Evolutionary conservation across 2,797 vertebrate genomes (phyloP), one percentile per base, ranked within the genome.

Genomic region (Acipenser transmontanus): DNA sequence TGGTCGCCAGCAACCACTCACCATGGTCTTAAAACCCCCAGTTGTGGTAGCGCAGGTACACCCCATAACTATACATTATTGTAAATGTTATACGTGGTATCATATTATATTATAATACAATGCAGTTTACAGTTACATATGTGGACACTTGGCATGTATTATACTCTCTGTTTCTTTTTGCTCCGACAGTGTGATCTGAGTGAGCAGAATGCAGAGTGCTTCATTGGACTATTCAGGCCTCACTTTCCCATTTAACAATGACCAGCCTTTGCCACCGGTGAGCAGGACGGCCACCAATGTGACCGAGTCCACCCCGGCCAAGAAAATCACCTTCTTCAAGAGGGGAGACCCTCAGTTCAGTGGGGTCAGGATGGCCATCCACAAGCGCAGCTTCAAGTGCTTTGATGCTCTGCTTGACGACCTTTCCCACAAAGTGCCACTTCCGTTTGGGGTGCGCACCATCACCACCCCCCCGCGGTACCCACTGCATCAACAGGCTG

Each of bases 281-380:
- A 75, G 72, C 14, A 87, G 74, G 68, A 68, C 68, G 48, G 76
- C 72, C 59, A 64, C 71, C 0, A 64, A 74, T 50, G 78, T 95
- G 85, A 89, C 83, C 48, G 80, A 79, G 48, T 80, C 91, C 61
- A 65, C 77, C 0, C 90, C 95, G 0, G 93, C 93, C 72, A 99
- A 98, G 77, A 91, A 92, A 82, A 95, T 99, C 85, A 98, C 94
- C 49, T 99, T 99, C 82, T 95, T 91, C 79, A 97, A 91, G 82
- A 94, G 92, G 2, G 95, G 97, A 7, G 95, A 98, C 75, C 83
- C 85, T 68, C 91, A 79, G 80, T 97, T 97, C 52, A 86, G 89
- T 0, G 95, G 96, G 0, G 70, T 82, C 51, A 92, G 81, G 71
- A 94, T 98, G 93, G 90, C 93, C 7, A 90, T 92, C 72, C 89